Evolutionary conservation across 2,797 vertebrate genomes (phyloP).

Genomic region (Alauda arvensis): DNA sequence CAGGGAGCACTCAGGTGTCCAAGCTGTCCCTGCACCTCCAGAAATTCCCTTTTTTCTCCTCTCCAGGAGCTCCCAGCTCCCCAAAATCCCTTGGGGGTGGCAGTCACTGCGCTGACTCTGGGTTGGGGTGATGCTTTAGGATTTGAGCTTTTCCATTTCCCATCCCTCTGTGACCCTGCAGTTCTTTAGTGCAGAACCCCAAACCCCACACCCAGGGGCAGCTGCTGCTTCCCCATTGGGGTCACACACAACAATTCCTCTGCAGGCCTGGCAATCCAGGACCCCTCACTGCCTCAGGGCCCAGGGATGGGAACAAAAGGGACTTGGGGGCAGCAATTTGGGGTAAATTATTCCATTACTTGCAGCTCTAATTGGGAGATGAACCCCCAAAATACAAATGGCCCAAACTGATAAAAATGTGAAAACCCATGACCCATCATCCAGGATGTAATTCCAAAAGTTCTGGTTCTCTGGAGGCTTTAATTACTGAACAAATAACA

Average conservation of each 20-base stretch:
- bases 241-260: not conserved
- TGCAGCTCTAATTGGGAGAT: not conserved
- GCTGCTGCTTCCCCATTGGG: too few relatives aligned
- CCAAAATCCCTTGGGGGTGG: not conserved
- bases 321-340: not conserved
- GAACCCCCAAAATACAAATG: not conserved
- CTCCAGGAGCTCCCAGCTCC: not conserved
- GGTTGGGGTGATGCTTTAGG: not conserved
- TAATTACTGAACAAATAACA: not conserved
- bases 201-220: too few relatives aligned
- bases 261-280: too few relatives aligned
- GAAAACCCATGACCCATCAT: not conserved
- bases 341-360: not conserved
- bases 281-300: not conserved
- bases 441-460: not conserved
- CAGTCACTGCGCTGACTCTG: too few relatives aligned
- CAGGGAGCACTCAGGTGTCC: not conserved
- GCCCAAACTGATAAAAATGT: not conserved
- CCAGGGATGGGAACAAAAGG: not conserved
- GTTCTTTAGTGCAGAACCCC: not conserved
- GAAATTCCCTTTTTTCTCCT: not conserved
- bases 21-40: too few relatives aligned
- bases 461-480: not conserved
- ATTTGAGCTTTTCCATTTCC: not conserved
- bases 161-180: not conserved